A percentile compares a stretch with the other conserved stretches of the same genome.
phyloP scores from a whole-genome alignment of 2,888 invertebrate species.

The Eucera pruinosa region DNA sequence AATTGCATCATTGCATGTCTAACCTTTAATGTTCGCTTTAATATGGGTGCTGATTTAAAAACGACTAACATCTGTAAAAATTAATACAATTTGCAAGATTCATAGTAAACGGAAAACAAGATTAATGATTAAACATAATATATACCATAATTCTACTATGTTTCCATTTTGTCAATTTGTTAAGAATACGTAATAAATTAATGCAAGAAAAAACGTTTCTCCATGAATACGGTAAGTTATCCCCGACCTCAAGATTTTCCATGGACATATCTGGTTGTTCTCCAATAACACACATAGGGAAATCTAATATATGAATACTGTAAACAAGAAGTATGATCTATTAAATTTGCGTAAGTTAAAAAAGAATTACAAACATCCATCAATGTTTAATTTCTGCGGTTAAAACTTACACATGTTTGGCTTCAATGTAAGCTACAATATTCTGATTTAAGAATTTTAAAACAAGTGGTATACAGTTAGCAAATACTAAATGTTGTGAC shows the following conservation, averaged over 20 bases:
- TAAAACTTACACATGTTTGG: constrained; percentile 91
- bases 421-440: constrained; percentile 96
- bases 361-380: background rate
- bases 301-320: constrained; percentile 96
- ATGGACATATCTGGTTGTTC: constrained; percentile 97
- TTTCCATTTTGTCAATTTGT: constrained; percentile 99
- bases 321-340: background rate
- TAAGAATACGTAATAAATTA: constrained; percentile 97
- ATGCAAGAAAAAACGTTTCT: constrained; percentile 99
- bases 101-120: constrained; percentile 11
- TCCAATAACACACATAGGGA: constrained; percentile 97
- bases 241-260: constrained; percentile 94
- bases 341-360: background rate
- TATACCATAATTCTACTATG: constrained; percentile 97
- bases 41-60: constrained; percentile 99
- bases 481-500: constrained; percentile 99
- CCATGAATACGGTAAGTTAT: constrained; percentile 96
- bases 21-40: constrained; percentile 98
- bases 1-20: constrained; percentile 98
- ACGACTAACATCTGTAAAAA: constrained; percentile 94
- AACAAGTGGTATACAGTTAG: constrained; percentile 99
- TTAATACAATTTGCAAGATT: constrained; percentile 5
- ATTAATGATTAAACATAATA: background rate
- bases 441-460: constrained; percentile 99
- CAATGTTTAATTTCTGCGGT: constrained; percentile 21